Evolutionary conservation across 2,888 invertebrate genomes (phyloP), one percentile per base, ranked within the genome.

Genomic region (Drosophila ustulata): DNA sequence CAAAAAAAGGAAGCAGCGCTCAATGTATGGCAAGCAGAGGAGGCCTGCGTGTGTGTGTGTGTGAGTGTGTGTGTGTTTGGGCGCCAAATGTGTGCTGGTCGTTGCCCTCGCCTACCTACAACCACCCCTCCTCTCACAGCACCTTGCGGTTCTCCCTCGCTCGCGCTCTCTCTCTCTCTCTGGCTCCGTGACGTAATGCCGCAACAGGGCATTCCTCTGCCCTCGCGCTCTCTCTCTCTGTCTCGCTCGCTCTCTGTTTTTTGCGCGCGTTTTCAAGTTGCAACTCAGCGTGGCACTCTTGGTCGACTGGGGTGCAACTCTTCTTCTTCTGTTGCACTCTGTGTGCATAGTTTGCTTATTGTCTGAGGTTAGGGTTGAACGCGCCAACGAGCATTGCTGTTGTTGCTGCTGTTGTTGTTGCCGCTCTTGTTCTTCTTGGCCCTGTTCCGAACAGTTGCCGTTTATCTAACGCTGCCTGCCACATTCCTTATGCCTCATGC

Each of bases 341-440:
- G 39, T 50, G 74, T 79, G 73, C 71, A 77, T 79, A 77, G 77
- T 80, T 80, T 57, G n/a, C 74, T 56, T 56, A 88, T 90, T 90
- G 90, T 90, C 90, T 86, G 82, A 90, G 90, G 90, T 90, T 90
- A 90, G 90, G 88, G 87, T 87, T 84, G 84, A 83, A 87, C 81
- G 76, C 67, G 80, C 80, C 68, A 68, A 56, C 69, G 67, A 61
- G 32, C 66, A 63, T 37, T 43, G 37, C 45, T n/a, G 13, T 34
- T 13, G n/a, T 13, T 39, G 2, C 39, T 39, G 3, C 4, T 39
- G n/a, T 5, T 39, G 2, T 7, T 30, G 30, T 6, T 37, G 5
- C 5, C 13, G 6, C 5, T 39, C 39, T n/a, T 39, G 5, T 39
- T 39, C 39, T 26, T 26, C 34, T 46, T 55, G 41, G 43, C 62